phyloP scores from a whole-genome alignment of 2,888 invertebrate species.

The Apantesis nais region DNA sequence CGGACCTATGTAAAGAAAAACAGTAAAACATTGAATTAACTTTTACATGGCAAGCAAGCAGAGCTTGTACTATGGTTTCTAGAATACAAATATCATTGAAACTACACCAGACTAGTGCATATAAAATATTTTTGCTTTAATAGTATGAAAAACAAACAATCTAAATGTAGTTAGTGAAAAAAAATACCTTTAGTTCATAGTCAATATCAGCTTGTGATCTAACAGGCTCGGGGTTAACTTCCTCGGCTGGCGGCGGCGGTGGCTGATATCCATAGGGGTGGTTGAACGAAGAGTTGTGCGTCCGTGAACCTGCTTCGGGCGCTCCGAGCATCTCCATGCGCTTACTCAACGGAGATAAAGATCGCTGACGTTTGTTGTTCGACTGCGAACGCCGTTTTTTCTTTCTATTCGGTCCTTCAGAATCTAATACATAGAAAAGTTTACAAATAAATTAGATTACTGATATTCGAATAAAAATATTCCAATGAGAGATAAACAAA shows the following conservation, averaged over 20 bases:
- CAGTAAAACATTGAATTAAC: neutral
- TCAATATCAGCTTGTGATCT: constrained; percentile 84
- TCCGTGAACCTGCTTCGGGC: constrained; percentile 73
- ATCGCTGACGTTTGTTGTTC: constrained; percentile 88
- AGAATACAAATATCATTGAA: neutral
- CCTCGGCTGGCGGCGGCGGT: constrained; percentile 80
- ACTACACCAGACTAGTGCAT: neutral
- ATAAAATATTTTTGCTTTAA: neutral
- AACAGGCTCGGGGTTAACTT: constrained; percentile 65
- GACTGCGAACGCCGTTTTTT: constrained; percentile 86
- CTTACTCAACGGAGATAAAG: constrained; percentile 93
- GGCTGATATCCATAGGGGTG: constrained; percentile 88
- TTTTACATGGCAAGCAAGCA: neutral
- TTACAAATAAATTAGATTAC: neutral
- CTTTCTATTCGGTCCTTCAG: constrained; percentile 83
- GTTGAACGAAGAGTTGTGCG: constrained; percentile 88
- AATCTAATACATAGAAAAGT: constrained; percentile 59
- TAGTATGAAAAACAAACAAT: neutral
- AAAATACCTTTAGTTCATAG: constrained; percentile 87
- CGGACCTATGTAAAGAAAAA: constrained; percentile 80
- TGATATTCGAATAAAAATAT: neutral
- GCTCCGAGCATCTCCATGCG: constrained; percentile 91
- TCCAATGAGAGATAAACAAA: no score
- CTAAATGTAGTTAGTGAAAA: neutral
- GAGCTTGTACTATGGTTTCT: no score